These are phyloP conservation scores for Beris chalybata DNA, from an alignment of 2,888 invertebrate genomes.

Conservation along the genomic window DNA sequence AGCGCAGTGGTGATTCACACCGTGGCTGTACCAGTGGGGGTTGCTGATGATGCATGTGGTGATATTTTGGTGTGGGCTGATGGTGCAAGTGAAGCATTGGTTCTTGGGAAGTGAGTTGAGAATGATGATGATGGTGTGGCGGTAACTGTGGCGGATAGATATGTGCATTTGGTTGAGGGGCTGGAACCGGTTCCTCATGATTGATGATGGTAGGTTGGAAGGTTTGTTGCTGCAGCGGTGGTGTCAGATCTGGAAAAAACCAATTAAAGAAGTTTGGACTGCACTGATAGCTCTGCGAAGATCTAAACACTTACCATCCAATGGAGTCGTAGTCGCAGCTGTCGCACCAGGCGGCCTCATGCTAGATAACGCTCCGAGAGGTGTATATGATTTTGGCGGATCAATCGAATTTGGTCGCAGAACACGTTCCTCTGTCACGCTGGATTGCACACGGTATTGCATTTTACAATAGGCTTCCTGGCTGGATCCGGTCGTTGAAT, in stretches of 20 bases:
- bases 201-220: slow-evolving; percentile 18
- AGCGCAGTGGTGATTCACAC: slow-evolving; percentile 38
- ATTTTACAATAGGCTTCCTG: slow-evolving; percentile 84
- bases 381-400: slow-evolving; percentile 73
- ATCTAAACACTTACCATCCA: slow-evolving; percentile 34
- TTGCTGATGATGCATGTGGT: slow-evolving; percentile 29
- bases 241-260: slow-evolving; percentile 29
- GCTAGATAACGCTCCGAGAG: slow-evolving; percentile 78
- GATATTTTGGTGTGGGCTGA: slow-evolving; percentile 22
- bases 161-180: slow-evolving; percentile 27
- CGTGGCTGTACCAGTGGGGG: slow-evolving; percentile 30
- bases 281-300: background rate
- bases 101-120: slow-evolving; percentile 23
- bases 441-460: slow-evolving; percentile 86
- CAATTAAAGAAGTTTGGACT: background rate
- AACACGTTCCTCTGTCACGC: slow-evolving; percentile 83
- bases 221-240: slow-evolving; percentile 31
- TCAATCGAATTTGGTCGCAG: slow-evolving; percentile 60
- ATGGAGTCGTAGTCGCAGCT: slow-evolving; percentile 48
- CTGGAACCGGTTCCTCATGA: slow-evolving; percentile 14
- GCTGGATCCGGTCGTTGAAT: slow-evolving; percentile 72
- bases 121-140: slow-evolving; percentile 38
- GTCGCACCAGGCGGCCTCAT: slow-evolving; percentile 80
- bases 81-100: slow-evolving; percentile 30
- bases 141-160: slow-evolving; percentile 42